Evolutionary conservation across 2,113 vertebrate genomes (phyloP).

Genomic region (Penelope pileata): DNA sequence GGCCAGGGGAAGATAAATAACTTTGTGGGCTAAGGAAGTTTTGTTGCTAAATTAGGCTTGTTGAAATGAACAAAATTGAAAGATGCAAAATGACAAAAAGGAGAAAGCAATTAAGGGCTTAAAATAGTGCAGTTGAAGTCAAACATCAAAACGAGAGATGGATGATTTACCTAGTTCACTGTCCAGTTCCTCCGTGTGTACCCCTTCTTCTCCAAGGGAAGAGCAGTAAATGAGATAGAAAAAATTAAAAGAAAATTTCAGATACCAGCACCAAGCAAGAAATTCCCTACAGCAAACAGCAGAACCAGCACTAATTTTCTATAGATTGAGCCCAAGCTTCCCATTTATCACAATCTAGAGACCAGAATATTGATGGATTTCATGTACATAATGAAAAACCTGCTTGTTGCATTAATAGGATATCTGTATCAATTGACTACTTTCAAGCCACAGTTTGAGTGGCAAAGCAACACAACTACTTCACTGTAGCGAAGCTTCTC

Average conservation of each 20-base stretch:
- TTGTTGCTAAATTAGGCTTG: background rate
- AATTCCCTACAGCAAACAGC: conserved; percentile 71
- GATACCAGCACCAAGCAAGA: conserved; percentile 79
- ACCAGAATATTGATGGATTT: conserved; percentile 59
- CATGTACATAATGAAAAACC: conserved; percentile 19
- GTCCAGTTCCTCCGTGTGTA: conserved; percentile 99
- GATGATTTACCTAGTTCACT: conserved; percentile 94
- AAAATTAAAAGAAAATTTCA: conserved; percentile 81
- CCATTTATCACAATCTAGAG: conserved; percentile 27
- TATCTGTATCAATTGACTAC: conserved; percentile 8
- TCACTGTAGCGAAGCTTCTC: background rate
- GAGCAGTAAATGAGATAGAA: conserved; percentile 80
- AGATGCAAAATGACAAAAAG: conserved; percentile 61
- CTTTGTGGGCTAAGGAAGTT: background rate
- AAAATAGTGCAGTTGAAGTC: conserved; percentile 46
- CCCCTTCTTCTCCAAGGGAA: conserved; percentile 94
- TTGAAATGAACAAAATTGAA: background rate
- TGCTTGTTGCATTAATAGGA: conserved; percentile 28
- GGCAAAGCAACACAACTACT: conserved; percentile 19
- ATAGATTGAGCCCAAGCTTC: conserved; percentile 61
- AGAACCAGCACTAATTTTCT: conserved; percentile 50
- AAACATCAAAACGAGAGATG: conserved; percentile 63
- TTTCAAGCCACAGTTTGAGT: background rate
- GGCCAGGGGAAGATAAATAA: background rate
- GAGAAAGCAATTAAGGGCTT: conserved; percentile 40